Conservation (phyloP, 1,140 invertebrate species). For the Lordiphosa clarofinis region DNA sequence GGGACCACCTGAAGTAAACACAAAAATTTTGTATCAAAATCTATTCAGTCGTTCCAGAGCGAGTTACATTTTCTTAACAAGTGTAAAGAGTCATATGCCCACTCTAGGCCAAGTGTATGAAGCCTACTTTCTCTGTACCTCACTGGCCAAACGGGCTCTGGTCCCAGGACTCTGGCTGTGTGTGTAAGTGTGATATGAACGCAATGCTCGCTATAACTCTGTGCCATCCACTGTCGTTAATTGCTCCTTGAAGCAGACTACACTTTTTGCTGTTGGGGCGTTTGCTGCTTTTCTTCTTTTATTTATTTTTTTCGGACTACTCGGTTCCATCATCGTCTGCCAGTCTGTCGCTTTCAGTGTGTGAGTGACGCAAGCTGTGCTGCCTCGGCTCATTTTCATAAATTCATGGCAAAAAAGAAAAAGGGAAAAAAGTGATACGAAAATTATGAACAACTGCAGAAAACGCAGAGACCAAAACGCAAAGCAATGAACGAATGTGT, state of each 20-base stretch:
- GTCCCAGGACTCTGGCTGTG: constrained; percentile 35
- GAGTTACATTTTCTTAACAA: no score
- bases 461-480: constrained; percentile 52
- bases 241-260: constrained; percentile 74
- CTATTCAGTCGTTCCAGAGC: no score
- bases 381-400: constrained; percentile 65
- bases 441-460: constrained; percentile 66
- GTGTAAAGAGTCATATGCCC: constrained; percentile 9
- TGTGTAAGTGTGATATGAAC: constrained; percentile 44
- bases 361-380: constrained; percentile 54
- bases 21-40: no score
- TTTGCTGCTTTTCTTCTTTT: constrained; percentile 29
- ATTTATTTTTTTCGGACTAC: constrained; percentile 31
- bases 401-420: constrained; percentile 53
- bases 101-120: constrained; percentile 14
- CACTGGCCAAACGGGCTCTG: constrained; percentile 6
- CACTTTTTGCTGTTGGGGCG: constrained; percentile 47
- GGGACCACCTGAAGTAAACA: no score
- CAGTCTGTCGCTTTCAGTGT: constrained; percentile 40
- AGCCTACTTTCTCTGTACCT: constrained; percentile 24
- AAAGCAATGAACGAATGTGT: constrained; percentile 65
- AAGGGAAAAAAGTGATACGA: constrained; percentile 35
- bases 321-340: constrained; percentile 15
- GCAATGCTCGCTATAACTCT: constrained; percentile 59
- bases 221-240: constrained; percentile 70